A percentile compares a stretch with the other conserved stretches of the same genome.
These are phyloP conservation scores for Geothlypis trichas DNA, from an alignment of 2,113 vertebrate genomes.

Conservation along the genomic window DNA sequence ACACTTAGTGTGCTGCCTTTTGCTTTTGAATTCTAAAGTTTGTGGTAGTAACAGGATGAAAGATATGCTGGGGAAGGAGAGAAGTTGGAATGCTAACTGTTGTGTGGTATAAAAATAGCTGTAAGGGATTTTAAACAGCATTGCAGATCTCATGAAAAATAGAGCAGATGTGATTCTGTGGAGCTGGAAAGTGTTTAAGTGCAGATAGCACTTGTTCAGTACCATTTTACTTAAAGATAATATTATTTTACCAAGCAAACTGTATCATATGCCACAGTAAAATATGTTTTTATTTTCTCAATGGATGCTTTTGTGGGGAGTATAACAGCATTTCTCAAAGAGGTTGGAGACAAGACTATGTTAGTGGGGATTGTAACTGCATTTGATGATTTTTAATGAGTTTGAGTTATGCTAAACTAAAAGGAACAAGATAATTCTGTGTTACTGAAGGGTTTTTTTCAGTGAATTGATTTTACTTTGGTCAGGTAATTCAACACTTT, in stretches of 20 bases:
- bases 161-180: not conserved
- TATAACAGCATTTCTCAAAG: not conserved
- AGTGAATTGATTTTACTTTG: not conserved
- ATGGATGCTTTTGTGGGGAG: fast-evolving
- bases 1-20: not conserved
- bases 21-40: not conserved
- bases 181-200: not conserved
- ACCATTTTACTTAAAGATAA: not conserved
- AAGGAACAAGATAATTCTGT: not conserved
- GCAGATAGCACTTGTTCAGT: not conserved
- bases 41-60: not conserved
- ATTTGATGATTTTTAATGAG: not conserved
- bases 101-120: not conserved
- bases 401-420: not conserved
- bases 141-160: not conserved
- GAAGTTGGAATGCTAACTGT: not conserved
- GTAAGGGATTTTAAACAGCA: not conserved
- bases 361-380: not conserved
- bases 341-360: not conserved
- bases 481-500: not conserved
- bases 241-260: not conserved
- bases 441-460: not conserved
- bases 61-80: not conserved
- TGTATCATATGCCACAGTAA: not conserved
- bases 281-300: not conserved